Evolutionary conservation across 2,113 vertebrate genomes (phyloP), one percentile per base, ranked within the genome.

Genomic region (Falco punctatus): DNA sequence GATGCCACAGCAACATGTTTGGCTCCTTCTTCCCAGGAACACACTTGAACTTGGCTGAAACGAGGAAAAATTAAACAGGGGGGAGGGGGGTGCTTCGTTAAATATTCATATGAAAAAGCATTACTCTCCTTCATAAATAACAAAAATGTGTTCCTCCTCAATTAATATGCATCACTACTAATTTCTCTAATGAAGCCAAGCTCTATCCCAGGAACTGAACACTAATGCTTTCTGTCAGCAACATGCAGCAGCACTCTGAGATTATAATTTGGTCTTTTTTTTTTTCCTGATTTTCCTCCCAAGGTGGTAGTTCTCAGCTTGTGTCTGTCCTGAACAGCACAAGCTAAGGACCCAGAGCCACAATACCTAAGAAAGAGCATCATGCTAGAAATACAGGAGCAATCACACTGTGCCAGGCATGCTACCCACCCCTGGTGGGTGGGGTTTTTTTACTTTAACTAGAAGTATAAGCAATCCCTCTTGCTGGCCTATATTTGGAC

Each of bases 81-180:
- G 27, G 14, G 10, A 23, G 49, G 32, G 27, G 26, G 19, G 33
- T 49, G 40, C 26, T 86, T 86, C 28, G 49, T 93, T 66, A 90
- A 93, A 86, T 90, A 93, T 96, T 92, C 71, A 94, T 77, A 62
- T 21, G 8, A 44, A 92, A 81, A 86, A 87, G 38, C 93, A 79
- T 71, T 95, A 54, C 69, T 85, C 23, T 86, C 58, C 71, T 38
- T 94, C 88, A 93, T 96, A 93, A 95, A 94, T 94, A 92, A 88
- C 72, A 73, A 27, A 90, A 84, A 52, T 40, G 32, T 59, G 54
- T 54, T 93, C 74, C 46, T 96, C 32, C 73, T 87, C 70, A 72
- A 90, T 87, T 92, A 90, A 89, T 85, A 88, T 90, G 87, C 78
- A 96, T 93, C 87, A 75, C 87, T 92, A 75, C 77, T 33, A 62